These are phyloP conservation scores for Apis florea DNA, from an alignment of 1,140 invertebrate species.

Conservation along the genomic window DNA sequence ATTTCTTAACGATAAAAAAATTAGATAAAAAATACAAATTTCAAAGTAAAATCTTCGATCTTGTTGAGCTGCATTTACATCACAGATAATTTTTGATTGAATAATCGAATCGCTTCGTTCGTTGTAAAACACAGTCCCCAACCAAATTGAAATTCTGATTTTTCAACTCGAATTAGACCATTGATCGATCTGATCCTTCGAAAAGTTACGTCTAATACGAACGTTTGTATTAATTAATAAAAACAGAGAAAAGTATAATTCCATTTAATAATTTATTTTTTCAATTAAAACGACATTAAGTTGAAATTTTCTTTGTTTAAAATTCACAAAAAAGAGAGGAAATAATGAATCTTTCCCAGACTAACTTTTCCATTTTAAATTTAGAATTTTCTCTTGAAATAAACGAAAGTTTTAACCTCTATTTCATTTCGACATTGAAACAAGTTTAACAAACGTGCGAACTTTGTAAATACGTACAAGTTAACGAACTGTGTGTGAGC, in stretches of 20 bases:
- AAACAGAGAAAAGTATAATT: too few species aligned
- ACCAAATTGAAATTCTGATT: too few species aligned
- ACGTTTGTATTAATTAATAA: too few species aligned
- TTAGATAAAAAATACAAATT: neutral
- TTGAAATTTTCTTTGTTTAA: neutral
- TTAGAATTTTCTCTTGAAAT: neutral
- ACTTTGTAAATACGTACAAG: neutral
- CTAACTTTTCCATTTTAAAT: neutral
- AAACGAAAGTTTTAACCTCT: neutral
- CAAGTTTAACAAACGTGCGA: neutral
- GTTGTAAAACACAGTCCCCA: too few species aligned
- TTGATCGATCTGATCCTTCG: too few species aligned
- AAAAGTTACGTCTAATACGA: too few species aligned
- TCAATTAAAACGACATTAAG: neutral
- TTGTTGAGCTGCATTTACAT: too few species aligned
- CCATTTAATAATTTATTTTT: neutral
- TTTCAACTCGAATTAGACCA: too few species aligned
- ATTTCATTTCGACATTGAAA: constrained; percentile 1
- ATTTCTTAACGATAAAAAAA: neutral
- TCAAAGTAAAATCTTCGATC: too few species aligned
- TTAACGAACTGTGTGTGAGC: neutral
- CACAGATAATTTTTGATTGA: too few species aligned
- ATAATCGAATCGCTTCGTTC: too few species aligned
- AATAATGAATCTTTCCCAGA: neutral
- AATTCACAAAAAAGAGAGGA: neutral